Evolutionary conservation across 2,888 invertebrate genomes (phyloP).

Genomic region (Sthenelais limicola): DNA sequence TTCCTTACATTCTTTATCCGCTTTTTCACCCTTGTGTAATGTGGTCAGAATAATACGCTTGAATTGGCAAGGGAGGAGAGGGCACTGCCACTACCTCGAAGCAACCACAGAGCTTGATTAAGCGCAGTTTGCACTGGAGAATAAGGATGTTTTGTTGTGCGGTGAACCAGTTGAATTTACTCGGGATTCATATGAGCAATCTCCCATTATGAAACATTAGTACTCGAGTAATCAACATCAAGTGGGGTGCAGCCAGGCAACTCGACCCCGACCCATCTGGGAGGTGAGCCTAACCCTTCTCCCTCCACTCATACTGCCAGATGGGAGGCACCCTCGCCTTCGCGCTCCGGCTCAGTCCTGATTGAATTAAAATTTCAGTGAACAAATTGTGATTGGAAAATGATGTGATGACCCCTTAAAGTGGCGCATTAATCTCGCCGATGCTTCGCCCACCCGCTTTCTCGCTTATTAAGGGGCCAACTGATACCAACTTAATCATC

Average conservation of each 20-base stretch:
- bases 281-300: slow-evolving; percentile 3
- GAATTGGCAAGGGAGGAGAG: too few relatives aligned
- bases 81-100: too few relatives aligned
- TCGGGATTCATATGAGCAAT: too few relatives aligned
- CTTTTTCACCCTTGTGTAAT: too few relatives aligned
- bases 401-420: slow-evolving; percentile 25
- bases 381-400: slow-evolving; percentile 38
- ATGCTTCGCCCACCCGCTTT: not conserved
- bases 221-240: slow-evolving; percentile 22
- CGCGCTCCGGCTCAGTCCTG: not conserved
- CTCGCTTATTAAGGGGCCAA: slow-evolving; percentile 33
- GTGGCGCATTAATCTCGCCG: slow-evolving; percentile 29
- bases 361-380: slow-evolving; percentile 40
- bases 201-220: slow-evolving; percentile 32
- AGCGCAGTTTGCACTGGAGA: too few relatives aligned
- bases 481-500: slow-evolving; percentile 36
- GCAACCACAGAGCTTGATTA: too few relatives aligned
- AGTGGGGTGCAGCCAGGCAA: not conserved
- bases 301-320: slow-evolving; percentile 14
- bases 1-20: too few relatives aligned
- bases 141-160: too few relatives aligned
- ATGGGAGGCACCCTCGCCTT: too few relatives aligned
- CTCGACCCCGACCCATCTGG: not conserved
- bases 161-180: too few relatives aligned
- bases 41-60: too few relatives aligned